Base-by-base conservation (phyloP, 2,113 vertebrate genomes). In the Prunella himalayana region DNA sequence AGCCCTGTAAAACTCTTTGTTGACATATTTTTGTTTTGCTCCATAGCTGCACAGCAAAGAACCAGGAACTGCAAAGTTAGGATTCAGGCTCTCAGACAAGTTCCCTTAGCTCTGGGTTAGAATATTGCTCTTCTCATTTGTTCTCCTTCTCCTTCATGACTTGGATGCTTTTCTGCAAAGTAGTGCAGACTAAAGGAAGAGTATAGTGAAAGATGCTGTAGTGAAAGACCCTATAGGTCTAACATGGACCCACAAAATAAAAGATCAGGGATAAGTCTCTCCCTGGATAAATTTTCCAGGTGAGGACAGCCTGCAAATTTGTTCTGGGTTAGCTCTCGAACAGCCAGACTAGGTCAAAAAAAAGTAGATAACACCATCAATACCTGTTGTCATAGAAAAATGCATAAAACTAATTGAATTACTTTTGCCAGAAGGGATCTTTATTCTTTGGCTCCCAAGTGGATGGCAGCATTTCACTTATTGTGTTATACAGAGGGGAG, bases 191-290 rank as follows among this genome's bases (percentile, higher is more conserved):
- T 76, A 49, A 20, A 87, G 31, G 53, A 84, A 54, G 13, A 66
- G 13, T 53, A 20, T 5, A 53, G 20, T 59, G 56, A 69, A 90
- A 75, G 37, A 17, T 5, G 1, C 5, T 56, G 5, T 13, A 73
- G 24, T 42, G 35, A 54, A 88, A 80, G 28, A n/a, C 10, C 4
- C 13, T 51, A 7, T 4, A 51, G 21, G 45, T 82, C 35, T 68
- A 68, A 72, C 10, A 23, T 4, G 6, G 8, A 56, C 21, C 2
- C 0, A 2, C 9, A 2, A 79, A 87, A 60, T 33, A 69, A 79
- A 72, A 92, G 3, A 18, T 56, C 3, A 2, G 21, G 5, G 30
- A 47, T 85, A 33, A 51, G 3, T 59, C 16, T 79, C 35, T 37
- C 17, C 20, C 10, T 45, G 5, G 19, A 49, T 65, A 27, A 15